phyloP scores from a whole-genome alignment of 2,888 invertebrate genomes.

The Sarcophaga caerulescens region DNA sequence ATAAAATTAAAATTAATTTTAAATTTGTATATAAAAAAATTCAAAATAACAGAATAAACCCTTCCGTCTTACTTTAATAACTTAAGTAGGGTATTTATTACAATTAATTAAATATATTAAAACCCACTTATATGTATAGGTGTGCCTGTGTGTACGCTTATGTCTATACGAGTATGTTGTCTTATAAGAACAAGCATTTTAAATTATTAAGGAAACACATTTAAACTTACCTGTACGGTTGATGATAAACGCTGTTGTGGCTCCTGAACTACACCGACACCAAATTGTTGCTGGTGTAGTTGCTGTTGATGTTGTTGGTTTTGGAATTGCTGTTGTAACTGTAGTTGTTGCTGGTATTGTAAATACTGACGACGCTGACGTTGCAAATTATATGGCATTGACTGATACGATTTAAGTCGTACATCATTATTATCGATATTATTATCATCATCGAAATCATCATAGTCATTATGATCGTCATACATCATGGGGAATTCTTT shows the following conservation, averaged over 20 bases:
- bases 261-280: slow-evolving; percentile 81
- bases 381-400: slow-evolving; percentile 62
- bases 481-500: slow-evolving; percentile 82
- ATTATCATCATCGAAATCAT: slow-evolving; percentile 57
- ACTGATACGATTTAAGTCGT: slow-evolving; percentile 56
- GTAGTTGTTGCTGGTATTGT: slow-evolving; percentile 63
- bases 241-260: slow-evolving; percentile 89
- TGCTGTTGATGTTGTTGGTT: slow-evolving; percentile 72
- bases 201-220: background rate
- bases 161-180: background rate
- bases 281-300: slow-evolving; percentile 72
- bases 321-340: slow-evolving; percentile 69
- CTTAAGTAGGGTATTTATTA: too few species aligned
- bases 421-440: slow-evolving; percentile 60
- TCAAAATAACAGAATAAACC: too few species aligned
- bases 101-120: too few species aligned
- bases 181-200: too few species aligned
- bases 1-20: too few species aligned
- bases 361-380: slow-evolving; percentile 68
- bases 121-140: too few species aligned
- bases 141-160: too few species aligned
- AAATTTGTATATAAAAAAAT: too few species aligned
- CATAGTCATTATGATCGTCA: slow-evolving; percentile 47
- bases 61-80: too few species aligned
- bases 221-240: slow-evolving; percentile 87